Base-by-base conservation (phyloP, 2,797 vertebrate species). In the Cynopterus sphinx region DNA sequence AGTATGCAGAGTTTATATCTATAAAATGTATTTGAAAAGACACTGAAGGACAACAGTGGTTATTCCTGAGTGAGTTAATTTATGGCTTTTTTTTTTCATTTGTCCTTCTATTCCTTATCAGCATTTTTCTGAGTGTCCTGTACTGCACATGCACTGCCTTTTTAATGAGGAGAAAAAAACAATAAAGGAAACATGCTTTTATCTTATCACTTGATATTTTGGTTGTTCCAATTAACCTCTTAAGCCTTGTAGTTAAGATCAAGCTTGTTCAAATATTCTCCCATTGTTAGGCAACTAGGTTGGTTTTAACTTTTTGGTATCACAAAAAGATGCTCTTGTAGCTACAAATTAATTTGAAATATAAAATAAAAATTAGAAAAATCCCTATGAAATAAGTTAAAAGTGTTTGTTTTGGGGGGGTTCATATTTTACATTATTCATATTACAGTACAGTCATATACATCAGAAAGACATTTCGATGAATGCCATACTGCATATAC, bases 101-200 rank as follows among this genome's bases (percentile, higher is more conserved):
- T 79, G 55, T 81, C 88, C 53, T 96, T 95, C 59, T 91, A 84
- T 67, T 92, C 26, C 70, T 95, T 96, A 97, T 96, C 91, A 96
- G 17, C 65, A 87, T 73, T 96, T 96, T 97, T 95, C 94, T 94
- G 86, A 92, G 57, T 93, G 89, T 87, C 83, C 91, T 96, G 84
- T 94, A 96, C 89, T 90, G 61, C 63, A 95, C 81, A 82, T 78
- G 43, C n/a, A 97, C 77, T 39, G 68, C 74, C 78, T 96, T 94
- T 93, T 93, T 96, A 94, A 96, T 81, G 36, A 86, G 41, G 28
- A 87, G 41, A 2, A 71, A 33, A 83, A 84, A 93, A 41, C 33
- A 92, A 94, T 59, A 95, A 84, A 91, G 67, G 55, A 92, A 94
- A 63, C 53, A 89, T 88, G 70, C 49, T 95, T 91, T 95, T 91